A percentile compares a stretch with the other conserved stretches of the same genome.
Evolutionary conservation across 2,888 invertebrate species (phyloP).

Genomic region (Agapostemon virescens): DNA sequence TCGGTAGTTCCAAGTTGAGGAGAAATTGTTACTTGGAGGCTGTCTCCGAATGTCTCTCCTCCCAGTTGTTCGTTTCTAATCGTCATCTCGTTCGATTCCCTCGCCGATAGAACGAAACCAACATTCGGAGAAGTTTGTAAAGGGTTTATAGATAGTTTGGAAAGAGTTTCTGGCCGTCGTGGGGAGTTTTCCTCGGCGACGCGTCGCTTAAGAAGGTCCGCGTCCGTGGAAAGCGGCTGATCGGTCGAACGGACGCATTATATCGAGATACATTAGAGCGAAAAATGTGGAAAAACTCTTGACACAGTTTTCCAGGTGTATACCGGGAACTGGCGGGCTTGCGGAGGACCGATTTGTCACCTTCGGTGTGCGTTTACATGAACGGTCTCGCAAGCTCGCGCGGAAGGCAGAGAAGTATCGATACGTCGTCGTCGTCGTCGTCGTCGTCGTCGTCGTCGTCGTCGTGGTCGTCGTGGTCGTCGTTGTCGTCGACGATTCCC

Average conservation of each 20-base stretch:
- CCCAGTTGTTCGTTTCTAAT: not conserved
- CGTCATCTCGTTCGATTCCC: not conserved
- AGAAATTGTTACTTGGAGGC: too few species aligned
- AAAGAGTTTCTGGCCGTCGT: not conserved
- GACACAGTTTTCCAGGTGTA: conserved; percentile 44
- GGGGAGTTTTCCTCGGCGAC: not conserved
- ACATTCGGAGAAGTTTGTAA: not conserved
- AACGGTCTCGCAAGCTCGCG: conserved; percentile 24
- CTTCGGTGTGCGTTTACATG: conserved; percentile 44
- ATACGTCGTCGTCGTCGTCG: conserved; percentile 10
- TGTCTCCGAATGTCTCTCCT: too few species aligned
- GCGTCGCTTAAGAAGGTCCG: not conserved
- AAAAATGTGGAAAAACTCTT: conserved; percentile 42
- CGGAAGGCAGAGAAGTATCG: conserved; percentile 23
- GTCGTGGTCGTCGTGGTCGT: not conserved
- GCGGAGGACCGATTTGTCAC: conserved; percentile 23
- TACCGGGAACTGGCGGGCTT: not conserved
- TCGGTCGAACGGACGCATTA: conserved; percentile 18
- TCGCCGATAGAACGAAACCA: not conserved
- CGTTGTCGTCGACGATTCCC: not conserved
- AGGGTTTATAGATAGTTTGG: not conserved
- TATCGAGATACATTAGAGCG: conserved; percentile 22
- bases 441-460: not conserved
- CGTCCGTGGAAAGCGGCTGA: not conserved
- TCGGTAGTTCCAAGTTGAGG: too few species aligned